These are phyloP conservation scores for Halictus ligatus DNA, from an alignment of 2,888 invertebrate species.

Conservation along the genomic window DNA sequence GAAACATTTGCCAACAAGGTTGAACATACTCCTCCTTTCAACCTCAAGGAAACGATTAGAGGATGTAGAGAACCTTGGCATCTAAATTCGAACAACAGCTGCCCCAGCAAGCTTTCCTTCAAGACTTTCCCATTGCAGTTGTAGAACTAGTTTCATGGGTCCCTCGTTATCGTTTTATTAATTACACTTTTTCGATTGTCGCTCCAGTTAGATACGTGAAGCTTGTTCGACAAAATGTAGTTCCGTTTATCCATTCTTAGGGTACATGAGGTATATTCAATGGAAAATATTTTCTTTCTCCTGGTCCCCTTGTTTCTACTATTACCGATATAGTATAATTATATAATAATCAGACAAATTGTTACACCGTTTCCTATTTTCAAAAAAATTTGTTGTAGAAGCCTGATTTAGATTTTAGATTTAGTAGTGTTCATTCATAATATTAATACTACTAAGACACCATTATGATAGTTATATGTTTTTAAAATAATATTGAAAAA, in stretches of 20 bases:
- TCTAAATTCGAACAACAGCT: conserved; percentile 34
- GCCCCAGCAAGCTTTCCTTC: conserved; percentile 59
- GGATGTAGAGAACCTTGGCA: conserved; percentile 38
- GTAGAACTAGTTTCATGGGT: conserved; percentile 38
- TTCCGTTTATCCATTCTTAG: neutral
- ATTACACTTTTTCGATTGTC: conserved; percentile 26
- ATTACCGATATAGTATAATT: too few relatives aligned
- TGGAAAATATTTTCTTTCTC: neutral
- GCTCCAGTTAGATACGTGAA: neutral
- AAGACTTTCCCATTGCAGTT: conserved; percentile 59
- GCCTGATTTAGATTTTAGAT: too few relatives aligned
- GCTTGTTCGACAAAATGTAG: neutral
- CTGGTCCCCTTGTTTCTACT: too few relatives aligned
- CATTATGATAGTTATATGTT: too few relatives aligned
- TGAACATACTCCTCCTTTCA: neutral
- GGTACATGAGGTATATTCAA: neutral
- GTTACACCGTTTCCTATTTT: neutral
- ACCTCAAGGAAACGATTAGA: conserved; percentile 54
- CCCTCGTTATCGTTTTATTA: conserved; percentile 33
- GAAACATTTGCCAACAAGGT: neutral
- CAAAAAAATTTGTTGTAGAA: too few relatives aligned
- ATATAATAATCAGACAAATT: neutral
- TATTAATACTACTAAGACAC: too few relatives aligned
- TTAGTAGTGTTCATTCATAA: too few relatives aligned
- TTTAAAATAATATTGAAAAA: too few relatives aligned